A percentile compares a stretch with the other conserved stretches of the same genome.
These are phyloP conservation scores for Diplolepis rosae DNA, from an alignment of 2,888 invertebrate species.

Conservation along the genomic window DNA sequence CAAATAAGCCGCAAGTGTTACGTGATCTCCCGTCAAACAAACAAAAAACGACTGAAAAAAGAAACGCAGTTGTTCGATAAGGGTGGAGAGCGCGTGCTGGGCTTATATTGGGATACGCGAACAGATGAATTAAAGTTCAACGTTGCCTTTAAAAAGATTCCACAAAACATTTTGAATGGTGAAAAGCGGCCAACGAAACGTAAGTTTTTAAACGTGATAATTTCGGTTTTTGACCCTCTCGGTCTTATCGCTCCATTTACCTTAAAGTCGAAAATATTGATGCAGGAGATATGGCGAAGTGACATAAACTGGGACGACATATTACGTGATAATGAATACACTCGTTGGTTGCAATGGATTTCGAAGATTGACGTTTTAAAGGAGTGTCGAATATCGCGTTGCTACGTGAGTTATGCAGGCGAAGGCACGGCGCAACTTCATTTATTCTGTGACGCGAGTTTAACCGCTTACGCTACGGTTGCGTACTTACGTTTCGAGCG, in stretches of 20 bases:
- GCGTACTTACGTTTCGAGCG: too few species aligned
- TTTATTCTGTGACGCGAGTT: too few species aligned
- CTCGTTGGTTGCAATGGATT: constrained; percentile 49
- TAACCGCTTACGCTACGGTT: too few species aligned
- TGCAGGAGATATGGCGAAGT: constrained; percentile 56
- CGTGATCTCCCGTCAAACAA: neutral
- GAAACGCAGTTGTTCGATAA: neutral
- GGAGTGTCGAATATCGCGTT: constrained; percentile 29
- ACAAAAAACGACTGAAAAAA: neutral
- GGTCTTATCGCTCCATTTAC: constrained; percentile 53
- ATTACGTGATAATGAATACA: constrained; percentile 37
- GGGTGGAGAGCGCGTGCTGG: neutral
- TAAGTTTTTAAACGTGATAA: constrained; percentile 46
- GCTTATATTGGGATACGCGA: neutral
- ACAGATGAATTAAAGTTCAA: neutral
- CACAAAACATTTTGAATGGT: neutral
- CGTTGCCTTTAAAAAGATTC: neutral
- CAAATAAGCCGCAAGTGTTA: too few species aligned
- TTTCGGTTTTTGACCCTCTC: constrained; percentile 61
- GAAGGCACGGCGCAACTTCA: constrained; percentile 44
- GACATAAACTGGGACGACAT: constrained; percentile 47
- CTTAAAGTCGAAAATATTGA: constrained; percentile 48
- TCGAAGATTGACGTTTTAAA: constrained; percentile 41
- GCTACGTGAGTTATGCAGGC: constrained; percentile 9
- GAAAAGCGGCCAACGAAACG: constrained; percentile 40